Base-by-base conservation (phyloP, 2,888 invertebrate species). In the Tetragnatha montana region DNA sequence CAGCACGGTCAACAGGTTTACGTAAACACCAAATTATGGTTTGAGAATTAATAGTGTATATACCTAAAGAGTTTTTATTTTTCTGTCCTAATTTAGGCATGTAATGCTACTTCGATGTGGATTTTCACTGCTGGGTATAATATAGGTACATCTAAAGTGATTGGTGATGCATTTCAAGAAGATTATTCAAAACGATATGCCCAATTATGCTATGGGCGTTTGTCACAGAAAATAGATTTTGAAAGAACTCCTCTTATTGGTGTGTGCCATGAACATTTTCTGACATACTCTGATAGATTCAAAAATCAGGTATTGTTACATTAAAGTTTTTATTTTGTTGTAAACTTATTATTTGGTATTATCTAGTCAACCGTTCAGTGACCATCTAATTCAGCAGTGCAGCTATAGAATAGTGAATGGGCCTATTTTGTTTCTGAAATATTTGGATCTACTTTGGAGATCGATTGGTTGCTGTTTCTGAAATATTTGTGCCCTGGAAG, bases 61-160 rank as follows among this genome's bases (percentile, higher is more conserved):
- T 8, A 51, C 51, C 7, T 60, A 60, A 4, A 60, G 14, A 4
- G 4, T 60, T 60, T 12, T 12, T 10, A 60, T 3, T 60, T 60
- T 60, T 60, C 60, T 60, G 12, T 8, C 10, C 12, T 60, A 8
- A 8, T 70, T 76, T 81, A 92, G 93, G 93, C 93, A 68, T 93
- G 93, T 6, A 93, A 93, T 91, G 92, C 93, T 8, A 93, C 93
- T 69, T 88, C 91, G 83, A 93, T 93, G 93, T 93, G 93, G 93
- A 92, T 93, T 22, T 88, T 93, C 8, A 93, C 93, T 6, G 92
- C 92, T 88, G 93, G 93, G 0, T 84, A 93, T 19, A 93, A 93
- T 91, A 91, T 91, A 22, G 93, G 93, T 0, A 92, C 93, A n/a
- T 89, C 93, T 6, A 93, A 93, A 89, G 91, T 93, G 50, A 93